Evolutionary conservation across 2,797 vertebrate genomes (phyloP).

Genomic region (Malacoctenus gilli): DNA sequence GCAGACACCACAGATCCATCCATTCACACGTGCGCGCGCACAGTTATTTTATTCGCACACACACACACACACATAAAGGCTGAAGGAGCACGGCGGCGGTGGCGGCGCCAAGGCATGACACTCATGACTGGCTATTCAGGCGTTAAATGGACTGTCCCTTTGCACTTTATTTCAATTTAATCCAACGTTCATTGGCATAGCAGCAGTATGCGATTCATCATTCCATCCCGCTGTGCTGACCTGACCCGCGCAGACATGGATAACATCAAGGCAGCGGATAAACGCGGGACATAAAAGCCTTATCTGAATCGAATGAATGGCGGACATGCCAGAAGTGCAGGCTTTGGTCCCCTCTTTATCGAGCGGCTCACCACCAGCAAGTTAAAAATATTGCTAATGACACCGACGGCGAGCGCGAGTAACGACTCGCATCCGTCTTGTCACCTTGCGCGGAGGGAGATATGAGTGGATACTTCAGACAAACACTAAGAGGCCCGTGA

Average conservation of each 20-base stretch:
- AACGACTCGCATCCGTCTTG: neutral
- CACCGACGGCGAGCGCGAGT: conserved; percentile 12
- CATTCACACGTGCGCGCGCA: conserved; percentile 10
- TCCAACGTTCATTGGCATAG: conserved; percentile 61
- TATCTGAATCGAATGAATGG: conserved; percentile 44
- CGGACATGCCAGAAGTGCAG: conserved; percentile 4
- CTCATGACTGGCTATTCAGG: conserved; percentile 50
- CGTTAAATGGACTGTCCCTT: conserved; percentile 68
- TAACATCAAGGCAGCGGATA: conserved; percentile 56
- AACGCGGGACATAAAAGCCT: conserved; percentile 53
- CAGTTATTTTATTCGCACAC: conserved; percentile 6
- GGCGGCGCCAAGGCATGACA: conserved; percentile 43
- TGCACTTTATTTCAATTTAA: conserved; percentile 74
- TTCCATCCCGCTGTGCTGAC: conserved; percentile 36
- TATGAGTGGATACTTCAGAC: conserved; percentile 6
- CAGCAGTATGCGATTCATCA: conserved; percentile 57
- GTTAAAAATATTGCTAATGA: conserved; percentile 11
- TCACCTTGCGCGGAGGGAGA: neutral
- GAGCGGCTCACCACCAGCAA: conserved; percentile 17
- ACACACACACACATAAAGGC: conserved; percentile 11
- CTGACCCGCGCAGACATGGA: conserved; percentile 45
- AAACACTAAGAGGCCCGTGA: no score
- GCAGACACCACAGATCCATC: conserved; percentile 53
- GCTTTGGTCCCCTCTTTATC: conserved; percentile 21
- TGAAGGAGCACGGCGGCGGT: conserved; percentile 26